Conservation (phyloP, 2,113 vertebrate genomes). For the Shinisaurus crocodilurus region DNA sequence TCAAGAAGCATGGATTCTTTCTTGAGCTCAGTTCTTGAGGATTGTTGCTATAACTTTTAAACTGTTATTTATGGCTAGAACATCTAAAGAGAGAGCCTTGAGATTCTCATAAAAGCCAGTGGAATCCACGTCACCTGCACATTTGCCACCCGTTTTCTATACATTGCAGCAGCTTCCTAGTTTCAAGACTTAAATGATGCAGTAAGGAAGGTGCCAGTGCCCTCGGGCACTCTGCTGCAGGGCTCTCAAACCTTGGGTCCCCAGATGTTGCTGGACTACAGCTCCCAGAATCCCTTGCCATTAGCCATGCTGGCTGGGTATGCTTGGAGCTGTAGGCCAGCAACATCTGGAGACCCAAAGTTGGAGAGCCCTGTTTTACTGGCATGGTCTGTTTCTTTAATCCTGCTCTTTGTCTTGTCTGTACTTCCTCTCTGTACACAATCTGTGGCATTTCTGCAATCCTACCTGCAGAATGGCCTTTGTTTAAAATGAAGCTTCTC, state of each 20-base stretch:
- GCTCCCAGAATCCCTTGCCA: no score
- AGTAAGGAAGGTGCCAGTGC: neutral
- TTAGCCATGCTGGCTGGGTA: no score
- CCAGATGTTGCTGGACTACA: no score
- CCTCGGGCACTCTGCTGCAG: rapidly evolving
- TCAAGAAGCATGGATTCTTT: neutral
- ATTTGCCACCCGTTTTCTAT: neutral
- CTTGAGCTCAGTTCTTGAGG: neutral
- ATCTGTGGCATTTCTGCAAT: neutral
- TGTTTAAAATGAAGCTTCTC: neutral
- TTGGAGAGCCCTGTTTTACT: no score
- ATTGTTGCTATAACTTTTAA: neutral
- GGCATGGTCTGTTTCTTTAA: neutral
- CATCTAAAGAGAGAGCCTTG: neutral
- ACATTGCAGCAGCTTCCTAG: neutral
- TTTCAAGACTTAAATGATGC: neutral
- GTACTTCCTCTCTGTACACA: neutral
- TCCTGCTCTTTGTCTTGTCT: neutral
- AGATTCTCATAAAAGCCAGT: neutral
- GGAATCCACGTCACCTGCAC: neutral
- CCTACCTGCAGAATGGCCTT: rapidly evolving
- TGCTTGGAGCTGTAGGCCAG: no score
- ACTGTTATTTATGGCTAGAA: neutral
- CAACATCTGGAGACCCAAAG: no score
- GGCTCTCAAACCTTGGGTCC: no score